Evolutionary conservation across 1,140 invertebrate genomes (phyloP).

Genomic region (Zaprionus vittiger): DNA sequence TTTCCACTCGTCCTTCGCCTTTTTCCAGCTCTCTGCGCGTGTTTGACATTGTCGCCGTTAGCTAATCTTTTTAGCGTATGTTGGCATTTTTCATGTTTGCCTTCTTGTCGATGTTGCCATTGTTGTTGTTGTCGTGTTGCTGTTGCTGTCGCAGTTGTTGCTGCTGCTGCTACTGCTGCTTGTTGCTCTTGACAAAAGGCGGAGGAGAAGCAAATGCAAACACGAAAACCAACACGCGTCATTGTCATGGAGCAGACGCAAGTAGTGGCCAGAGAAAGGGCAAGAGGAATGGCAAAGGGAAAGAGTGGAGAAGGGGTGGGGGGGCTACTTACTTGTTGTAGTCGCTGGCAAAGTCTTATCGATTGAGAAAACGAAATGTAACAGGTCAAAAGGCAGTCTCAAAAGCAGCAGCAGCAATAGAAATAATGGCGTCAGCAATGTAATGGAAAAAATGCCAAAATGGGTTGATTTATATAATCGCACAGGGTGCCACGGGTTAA

Average conservation of each 20-base stretch:
- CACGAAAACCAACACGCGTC: slow-evolving; percentile 69
- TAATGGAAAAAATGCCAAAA: background rate
- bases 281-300: slow-evolving; percentile 4
- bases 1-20: slow-evolving; percentile 41
- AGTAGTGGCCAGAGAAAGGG: background rate
- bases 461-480: slow-evolving; percentile 18
- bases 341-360: slow-evolving; percentile 59
- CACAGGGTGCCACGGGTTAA: background rate
- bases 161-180: slow-evolving; percentile 32
- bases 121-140: slow-evolving; percentile 42
- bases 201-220: slow-evolving; percentile 74
- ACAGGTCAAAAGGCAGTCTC: slow-evolving; percentile 60
- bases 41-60: slow-evolving; percentile 82
- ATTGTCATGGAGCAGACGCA: slow-evolving; percentile 49
- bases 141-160: slow-evolving; percentile 41
- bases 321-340: slow-evolving; percentile 30
- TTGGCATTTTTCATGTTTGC: slow-evolving; percentile 82
- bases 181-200: slow-evolving; percentile 56
- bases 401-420: slow-evolving; percentile 16
- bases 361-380: slow-evolving; percentile 73
- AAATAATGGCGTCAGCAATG: slow-evolving; percentile 38
- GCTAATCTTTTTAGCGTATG: slow-evolving; percentile 82
- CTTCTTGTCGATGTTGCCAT: slow-evolving; percentile 57
- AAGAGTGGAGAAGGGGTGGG: background rate
- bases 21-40: slow-evolving; percentile 43